phyloP scores from a whole-genome alignment of 2,113 vertebrate genomes.

The Rhinolophus sinicus region DNA sequence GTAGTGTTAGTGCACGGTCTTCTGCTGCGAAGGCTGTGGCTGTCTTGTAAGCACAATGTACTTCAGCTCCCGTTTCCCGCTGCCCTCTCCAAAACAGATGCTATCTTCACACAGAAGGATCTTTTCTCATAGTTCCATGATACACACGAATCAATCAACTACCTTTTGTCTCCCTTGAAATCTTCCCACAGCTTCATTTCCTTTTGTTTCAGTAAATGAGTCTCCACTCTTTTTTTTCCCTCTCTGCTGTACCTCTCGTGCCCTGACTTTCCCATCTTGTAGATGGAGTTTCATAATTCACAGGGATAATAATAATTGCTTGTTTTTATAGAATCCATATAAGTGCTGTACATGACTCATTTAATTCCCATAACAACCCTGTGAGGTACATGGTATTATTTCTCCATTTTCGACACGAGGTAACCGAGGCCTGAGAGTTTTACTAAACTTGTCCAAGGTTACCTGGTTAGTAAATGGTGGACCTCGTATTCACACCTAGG shows the following conservation, averaged over 20 bases:
- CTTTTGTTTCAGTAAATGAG: conserved; percentile 31
- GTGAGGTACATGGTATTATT: neutral
- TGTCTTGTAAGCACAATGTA: neutral
- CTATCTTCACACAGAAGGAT: neutral
- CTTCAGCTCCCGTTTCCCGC: neutral
- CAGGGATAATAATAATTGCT: conserved; percentile 1
- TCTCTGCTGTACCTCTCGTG: neutral
- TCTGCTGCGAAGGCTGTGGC: conserved; percentile 34
- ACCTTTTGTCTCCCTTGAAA: neutral
- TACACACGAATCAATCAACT: neutral
- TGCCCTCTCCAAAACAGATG: neutral
- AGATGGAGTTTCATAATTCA: conserved; percentile 17
- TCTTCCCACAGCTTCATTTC: neutral
- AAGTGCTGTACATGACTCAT: neutral
- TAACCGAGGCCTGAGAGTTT: conserved; percentile 51
- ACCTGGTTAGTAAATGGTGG: conserved; percentile 18
- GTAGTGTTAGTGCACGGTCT: neutral
- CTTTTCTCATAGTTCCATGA: neutral
- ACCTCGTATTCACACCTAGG: neutral
- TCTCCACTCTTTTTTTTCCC: neutral
- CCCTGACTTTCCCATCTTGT: neutral
- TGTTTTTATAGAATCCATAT: conserved; percentile 28
- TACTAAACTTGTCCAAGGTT: neutral
- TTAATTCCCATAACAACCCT: neutral
- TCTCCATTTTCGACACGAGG: conserved; percentile 23